Evolutionary conservation across 1,140 invertebrate species (phyloP).

Genomic region (Acyrthosiphon pisum): DNA sequence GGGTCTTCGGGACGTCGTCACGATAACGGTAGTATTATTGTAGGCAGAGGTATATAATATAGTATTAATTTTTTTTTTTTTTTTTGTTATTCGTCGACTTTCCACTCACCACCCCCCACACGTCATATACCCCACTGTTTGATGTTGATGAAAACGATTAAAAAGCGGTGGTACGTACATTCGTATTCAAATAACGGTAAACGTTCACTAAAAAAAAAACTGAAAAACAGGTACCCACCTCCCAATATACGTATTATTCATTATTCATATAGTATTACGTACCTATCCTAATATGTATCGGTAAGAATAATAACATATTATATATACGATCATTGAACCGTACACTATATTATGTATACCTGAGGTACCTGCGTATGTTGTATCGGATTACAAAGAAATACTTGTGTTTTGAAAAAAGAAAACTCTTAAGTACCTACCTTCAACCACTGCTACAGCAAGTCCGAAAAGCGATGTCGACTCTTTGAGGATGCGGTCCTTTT

Average conservation of each 20-base stretch:
- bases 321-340: not conserved
- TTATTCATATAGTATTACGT: not conserved
- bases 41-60: not conserved
- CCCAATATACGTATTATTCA: not conserved
- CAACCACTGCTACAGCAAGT: not conserved
- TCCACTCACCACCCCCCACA: not conserved
- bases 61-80: not conserved
- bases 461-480: not conserved
- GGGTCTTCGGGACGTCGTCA: not conserved
- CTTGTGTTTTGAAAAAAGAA: not conserved
- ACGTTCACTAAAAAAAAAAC: not conserved
- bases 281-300: not conserved
- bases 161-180: not conserved
- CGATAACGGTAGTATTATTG: not conserved
- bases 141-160: not conserved
- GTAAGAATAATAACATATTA: not conserved
- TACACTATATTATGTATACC: not conserved
- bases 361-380: not conserved
- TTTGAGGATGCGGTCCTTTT: too few species aligned
- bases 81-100: not conserved
- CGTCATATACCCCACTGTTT: not conserved
- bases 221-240: not conserved
- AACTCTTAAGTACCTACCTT: not conserved
- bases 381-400: not conserved
- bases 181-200: conserved; percentile 11